phyloP scores from a whole-genome alignment of 1,140 invertebrate species.

The Littorina saxatilis region DNA sequence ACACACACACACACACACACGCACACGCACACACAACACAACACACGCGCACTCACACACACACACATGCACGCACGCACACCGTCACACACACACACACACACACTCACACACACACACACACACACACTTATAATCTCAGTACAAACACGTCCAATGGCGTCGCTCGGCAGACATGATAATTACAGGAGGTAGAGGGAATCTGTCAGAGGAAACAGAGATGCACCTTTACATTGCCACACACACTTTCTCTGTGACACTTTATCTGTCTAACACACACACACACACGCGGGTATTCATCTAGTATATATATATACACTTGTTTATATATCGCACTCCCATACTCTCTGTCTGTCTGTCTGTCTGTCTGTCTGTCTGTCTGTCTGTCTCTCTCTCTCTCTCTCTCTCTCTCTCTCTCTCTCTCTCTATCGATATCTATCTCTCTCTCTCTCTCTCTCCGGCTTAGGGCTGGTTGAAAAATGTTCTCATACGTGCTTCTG shows the following conservation, averaged over 20 bases:
- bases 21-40: not conserved
- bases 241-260: not conserved
- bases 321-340: not conserved
- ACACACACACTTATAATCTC: not conserved
- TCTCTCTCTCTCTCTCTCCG: not conserved
- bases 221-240: not conserved
- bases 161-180: too few species aligned
- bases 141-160: not conserved
- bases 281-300: not conserved
- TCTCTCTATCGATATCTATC: too few species aligned
- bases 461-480: too few species aligned
- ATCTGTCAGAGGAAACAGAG: too few species aligned
- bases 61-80: conserved; percentile 1
- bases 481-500: too few species aligned
- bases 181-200: too few species aligned
- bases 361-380: not conserved
- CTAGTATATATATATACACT: not conserved
- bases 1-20: not conserved
- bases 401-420: not conserved
- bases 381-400: not conserved
- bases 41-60: not conserved
- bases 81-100: not conserved
- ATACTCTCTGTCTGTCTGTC: not conserved
- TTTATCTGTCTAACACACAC: not conserved
- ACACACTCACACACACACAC: conserved; percentile 19